Evolutionary conservation across 2,797 vertebrate species (phyloP).

Genomic region (Gobio occitaniae): DNA sequence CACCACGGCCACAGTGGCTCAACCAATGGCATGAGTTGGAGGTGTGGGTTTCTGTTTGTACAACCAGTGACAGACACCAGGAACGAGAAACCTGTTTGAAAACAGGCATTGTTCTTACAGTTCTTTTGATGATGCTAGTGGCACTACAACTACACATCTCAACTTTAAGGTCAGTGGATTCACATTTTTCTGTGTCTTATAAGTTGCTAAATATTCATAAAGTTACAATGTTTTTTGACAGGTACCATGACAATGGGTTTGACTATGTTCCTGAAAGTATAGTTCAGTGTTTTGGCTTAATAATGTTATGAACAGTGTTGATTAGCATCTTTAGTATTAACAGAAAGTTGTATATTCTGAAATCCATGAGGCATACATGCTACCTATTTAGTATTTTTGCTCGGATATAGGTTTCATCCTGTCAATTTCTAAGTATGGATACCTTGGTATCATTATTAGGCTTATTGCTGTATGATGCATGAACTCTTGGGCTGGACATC

Average conservation of each 20-base stretch:
- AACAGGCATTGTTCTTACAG: not conserved
- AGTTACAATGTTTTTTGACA: not conserved
- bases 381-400: not conserved
- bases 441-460: not conserved
- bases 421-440: not conserved
- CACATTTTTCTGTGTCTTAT: not conserved
- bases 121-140: not conserved
- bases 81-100: not conserved
- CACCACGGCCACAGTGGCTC: not conserved
- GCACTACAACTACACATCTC: not conserved
- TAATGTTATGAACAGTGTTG: not conserved
- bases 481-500: slow-evolving; percentile 11
- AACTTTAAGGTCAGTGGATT: not conserved
- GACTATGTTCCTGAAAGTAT: not conserved
- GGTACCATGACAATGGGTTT: not conserved
- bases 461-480: not conserved
- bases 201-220: not conserved
- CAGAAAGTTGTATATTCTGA: not conserved
- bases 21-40: not conserved
- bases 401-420: not conserved
- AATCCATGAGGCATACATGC: not conserved
- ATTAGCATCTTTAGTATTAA: not conserved
- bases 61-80: not conserved
- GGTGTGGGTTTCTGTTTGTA: not conserved
- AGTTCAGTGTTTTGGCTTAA: not conserved